phyloP scores from a whole-genome alignment of 2,888 invertebrate genomes.

The Catocala sponsa region DNA sequence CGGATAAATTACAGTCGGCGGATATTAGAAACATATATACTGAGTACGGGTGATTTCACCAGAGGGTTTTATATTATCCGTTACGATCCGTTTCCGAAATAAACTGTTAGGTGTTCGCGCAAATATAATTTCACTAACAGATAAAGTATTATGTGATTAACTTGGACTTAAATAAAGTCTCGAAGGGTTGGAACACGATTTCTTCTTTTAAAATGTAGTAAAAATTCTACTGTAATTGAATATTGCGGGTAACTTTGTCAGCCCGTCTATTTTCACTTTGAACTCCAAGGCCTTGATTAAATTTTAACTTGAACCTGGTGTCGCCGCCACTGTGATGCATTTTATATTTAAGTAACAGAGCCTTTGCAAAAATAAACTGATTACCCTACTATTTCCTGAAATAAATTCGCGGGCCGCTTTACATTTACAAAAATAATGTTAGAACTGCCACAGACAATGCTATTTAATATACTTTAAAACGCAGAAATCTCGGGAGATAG shows the following conservation, averaged over 20 bases:
- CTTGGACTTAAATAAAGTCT: slow-evolving; percentile 11
- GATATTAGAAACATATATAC: slow-evolving; percentile 47
- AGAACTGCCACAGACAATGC: slow-evolving; percentile 21
- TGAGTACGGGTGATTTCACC: slow-evolving; percentile 15
- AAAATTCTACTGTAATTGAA: slow-evolving; percentile 13
- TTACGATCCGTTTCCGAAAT: slow-evolving; percentile 11
- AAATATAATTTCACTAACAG: slow-evolving; percentile 21
- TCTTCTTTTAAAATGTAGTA: slow-evolving; percentile 4
- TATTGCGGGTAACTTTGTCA: slow-evolving; percentile 15
- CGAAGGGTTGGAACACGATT: slow-evolving; percentile 3
- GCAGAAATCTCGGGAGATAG: slow-evolving; percentile 15
- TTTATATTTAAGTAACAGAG: slow-evolving; percentile 24
- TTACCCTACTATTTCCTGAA: slow-evolving; percentile 15
- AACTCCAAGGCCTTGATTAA: slow-evolving; percentile 34
- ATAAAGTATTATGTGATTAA: slow-evolving; percentile 20
- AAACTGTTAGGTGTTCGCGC: slow-evolving; percentile 11
- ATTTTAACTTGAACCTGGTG: slow-evolving; percentile 34
- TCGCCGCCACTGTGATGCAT: slow-evolving; percentile 29
- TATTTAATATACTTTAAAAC: slow-evolving; percentile 15
- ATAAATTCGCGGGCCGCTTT: slow-evolving; percentile 14
- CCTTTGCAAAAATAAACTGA: slow-evolving; percentile 28
- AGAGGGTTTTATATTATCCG: slow-evolving; percentile 23
- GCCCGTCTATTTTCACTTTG: slow-evolving; percentile 22
- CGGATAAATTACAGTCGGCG: slow-evolving; percentile 33
- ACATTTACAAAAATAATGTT: slow-evolving; percentile 4